Evolutionary conservation across 2,888 invertebrate species (phyloP).

Genomic region (Sarcophaga subvicina): DNA sequence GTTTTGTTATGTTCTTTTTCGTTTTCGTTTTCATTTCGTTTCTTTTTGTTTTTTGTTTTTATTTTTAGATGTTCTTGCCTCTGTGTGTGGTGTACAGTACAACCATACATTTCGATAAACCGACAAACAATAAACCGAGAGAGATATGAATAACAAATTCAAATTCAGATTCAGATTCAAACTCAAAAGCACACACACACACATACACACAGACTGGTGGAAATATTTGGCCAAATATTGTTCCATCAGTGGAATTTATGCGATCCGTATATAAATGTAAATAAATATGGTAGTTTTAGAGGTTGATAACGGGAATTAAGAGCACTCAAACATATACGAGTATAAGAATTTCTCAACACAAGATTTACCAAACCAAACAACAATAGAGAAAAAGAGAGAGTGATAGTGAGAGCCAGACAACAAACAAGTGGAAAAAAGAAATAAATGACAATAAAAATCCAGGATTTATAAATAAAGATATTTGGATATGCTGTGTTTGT

Average conservation of each 20-base stretch:
- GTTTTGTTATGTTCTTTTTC: not conserved
- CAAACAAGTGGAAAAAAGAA: not conserved
- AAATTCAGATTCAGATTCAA: constrained; percentile 5
- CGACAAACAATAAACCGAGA: constrained; percentile 48
- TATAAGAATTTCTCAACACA: no score
- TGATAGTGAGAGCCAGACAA: no score
- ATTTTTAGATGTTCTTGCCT: not conserved
- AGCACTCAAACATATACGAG: no score
- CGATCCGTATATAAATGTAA: not conserved
- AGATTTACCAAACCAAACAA: not conserved
- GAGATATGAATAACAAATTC: constrained; percentile 54
- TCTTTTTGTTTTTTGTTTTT: not conserved
- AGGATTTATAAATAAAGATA: constrained; percentile 31
- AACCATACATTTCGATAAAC: constrained; percentile 16
- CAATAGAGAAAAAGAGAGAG: no score
- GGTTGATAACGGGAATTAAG: not conserved
- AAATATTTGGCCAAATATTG: no score
- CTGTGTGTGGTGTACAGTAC: not conserved
- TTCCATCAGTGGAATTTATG: no score
- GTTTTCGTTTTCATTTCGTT: not conserved
- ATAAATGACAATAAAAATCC: constrained; percentile 23
- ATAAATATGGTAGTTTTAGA: constrained; percentile 5
- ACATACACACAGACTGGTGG: no score
- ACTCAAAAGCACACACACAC: not conserved
- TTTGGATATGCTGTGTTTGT: not conserved